Evolutionary conservation across 30 jellyfish, hydroid and myxozoan species (phyloP).

Genomic region (Nemopilema nomurai): DNA sequence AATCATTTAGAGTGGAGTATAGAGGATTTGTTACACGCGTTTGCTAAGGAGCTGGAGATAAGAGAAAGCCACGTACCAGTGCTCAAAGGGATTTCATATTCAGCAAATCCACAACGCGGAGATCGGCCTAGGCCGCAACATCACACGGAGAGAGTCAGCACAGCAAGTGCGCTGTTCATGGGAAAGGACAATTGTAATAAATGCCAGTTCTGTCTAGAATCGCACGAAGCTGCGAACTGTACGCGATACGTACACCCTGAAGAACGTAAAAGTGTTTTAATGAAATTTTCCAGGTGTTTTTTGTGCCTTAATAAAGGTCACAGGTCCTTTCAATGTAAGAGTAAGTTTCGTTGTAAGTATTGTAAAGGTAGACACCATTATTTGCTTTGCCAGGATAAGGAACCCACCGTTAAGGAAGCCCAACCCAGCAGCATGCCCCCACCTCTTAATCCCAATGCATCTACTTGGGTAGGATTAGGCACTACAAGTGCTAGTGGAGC

Average conservation of each 20-base stretch:
- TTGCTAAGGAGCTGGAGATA: constrained; percentile 9
- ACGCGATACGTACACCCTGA: constrained; percentile 4
- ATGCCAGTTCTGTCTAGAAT: constrained; percentile 3
- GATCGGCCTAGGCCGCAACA: constrained; percentile 3
- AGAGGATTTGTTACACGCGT: background rate
- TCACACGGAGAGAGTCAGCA: background rate
- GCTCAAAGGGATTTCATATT: background rate
- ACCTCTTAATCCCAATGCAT: background rate
- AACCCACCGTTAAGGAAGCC: constrained; percentile 13
- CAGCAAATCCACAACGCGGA: background rate
- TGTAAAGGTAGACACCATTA: constrained; percentile 11
- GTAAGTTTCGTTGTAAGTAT: constrained; percentile 7
- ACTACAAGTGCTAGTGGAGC: constrained; percentile 6
- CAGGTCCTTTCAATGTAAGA: constrained; percentile 15
- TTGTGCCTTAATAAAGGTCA: constrained; percentile 6
- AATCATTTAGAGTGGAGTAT: background rate
- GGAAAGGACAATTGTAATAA: constrained; percentile 12
- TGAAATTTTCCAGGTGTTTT: constrained; percentile 18
- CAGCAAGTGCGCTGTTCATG: constrained; percentile 24
- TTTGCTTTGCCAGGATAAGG: background rate
- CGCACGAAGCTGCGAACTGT: constrained; percentile 22
- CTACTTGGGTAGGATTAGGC: background rate
- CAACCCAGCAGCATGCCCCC: constrained; percentile 2
- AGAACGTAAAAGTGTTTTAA: constrained; percentile 12
- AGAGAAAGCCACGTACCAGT: constrained; percentile 15